A percentile compares a stretch with the other conserved stretches of the same genome.
phyloP scores from a whole-genome alignment of 2,113 vertebrate genomes.

The Girardinichthys multiradiatus region DNA sequence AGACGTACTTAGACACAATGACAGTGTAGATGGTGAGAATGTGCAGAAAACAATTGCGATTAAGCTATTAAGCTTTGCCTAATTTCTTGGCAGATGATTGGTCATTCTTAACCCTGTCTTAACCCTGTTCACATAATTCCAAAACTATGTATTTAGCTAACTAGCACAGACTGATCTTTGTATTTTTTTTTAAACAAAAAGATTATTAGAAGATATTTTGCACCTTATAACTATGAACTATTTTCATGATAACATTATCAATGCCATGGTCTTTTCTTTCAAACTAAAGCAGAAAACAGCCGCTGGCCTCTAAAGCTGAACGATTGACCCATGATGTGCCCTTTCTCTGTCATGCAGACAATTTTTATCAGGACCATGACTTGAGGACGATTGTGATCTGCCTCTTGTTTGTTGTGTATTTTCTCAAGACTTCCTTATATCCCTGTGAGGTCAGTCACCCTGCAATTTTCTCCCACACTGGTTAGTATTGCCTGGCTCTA shows the following conservation, averaged over 20 bases:
- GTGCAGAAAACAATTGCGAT: too few relatives aligned
- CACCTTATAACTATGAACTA: background rate
- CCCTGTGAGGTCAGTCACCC: conserved; percentile 74
- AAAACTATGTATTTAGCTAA: too few relatives aligned
- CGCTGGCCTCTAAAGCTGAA: conserved; percentile 16
- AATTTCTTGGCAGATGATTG: too few relatives aligned
- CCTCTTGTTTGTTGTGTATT: conserved; percentile 75
- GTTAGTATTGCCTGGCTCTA: conserved; percentile 52
- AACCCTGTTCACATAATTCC: too few relatives aligned
- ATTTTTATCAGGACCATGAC: conserved; percentile 54
- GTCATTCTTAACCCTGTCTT: too few relatives aligned
- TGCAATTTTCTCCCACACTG: conserved; percentile 78
- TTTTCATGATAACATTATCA: background rate
- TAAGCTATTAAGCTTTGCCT: too few relatives aligned
- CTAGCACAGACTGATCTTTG: background rate
- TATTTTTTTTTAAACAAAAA: background rate
- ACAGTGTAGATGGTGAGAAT: too few relatives aligned
- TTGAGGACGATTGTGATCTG: conserved; percentile 62
- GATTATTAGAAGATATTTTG: background rate
- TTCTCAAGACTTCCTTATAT: conserved; percentile 76
- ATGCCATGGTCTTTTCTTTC: background rate
- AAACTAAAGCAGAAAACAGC: conserved; percentile 20
- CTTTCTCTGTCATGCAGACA: conserved; percentile 51
- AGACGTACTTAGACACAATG: too few relatives aligned
- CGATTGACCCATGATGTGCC: conserved; percentile 52